Conservation (phyloP, 2,888 invertebrate species). For the Tetragnatha montana region DNA sequence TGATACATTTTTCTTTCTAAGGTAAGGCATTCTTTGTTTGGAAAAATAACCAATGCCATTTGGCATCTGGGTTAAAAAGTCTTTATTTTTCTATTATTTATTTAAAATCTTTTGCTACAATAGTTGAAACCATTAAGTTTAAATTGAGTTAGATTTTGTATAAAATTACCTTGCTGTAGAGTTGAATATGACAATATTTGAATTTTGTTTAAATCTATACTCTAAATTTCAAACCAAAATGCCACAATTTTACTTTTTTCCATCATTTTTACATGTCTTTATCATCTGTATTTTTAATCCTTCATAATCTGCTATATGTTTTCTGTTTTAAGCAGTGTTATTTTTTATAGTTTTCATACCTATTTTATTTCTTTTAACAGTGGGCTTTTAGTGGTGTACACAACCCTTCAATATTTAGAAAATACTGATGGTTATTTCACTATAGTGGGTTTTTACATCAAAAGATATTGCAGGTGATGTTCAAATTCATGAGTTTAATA, state of each 20-base stretch:
- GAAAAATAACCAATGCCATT: too few relatives aligned
- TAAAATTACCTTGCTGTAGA: too few relatives aligned
- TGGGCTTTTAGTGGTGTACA: constrained; percentile 69
- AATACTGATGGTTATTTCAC: constrained; percentile 60
- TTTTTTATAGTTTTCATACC: background rate
- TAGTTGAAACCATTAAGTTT: too few relatives aligned
- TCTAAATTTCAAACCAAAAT: background rate
- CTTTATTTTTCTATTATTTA: too few relatives aligned
- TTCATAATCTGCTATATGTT: background rate
- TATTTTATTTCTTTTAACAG: constrained; percentile 33
- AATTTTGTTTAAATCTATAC: background rate
- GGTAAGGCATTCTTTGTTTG: constrained; percentile 45
- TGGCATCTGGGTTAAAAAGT: too few relatives aligned
- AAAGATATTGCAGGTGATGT: constrained; percentile 68
- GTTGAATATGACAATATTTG: too few relatives aligned
- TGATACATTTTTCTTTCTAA: constrained; percentile 72
- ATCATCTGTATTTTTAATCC: background rate
- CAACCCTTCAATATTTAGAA: constrained; percentile 62
- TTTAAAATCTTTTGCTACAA: too few relatives aligned
- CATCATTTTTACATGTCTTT: background rate
- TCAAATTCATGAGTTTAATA: background rate
- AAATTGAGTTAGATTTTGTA: too few relatives aligned
- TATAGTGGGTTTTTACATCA: constrained; percentile 65
- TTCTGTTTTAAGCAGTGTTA: background rate
- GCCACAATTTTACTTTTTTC: background rate